Percentiles rank a stretch among this genome's conserved stretches.
Conservation (phyloP, 2,888 invertebrate genomes). For the Macaria liturata region DNA sequence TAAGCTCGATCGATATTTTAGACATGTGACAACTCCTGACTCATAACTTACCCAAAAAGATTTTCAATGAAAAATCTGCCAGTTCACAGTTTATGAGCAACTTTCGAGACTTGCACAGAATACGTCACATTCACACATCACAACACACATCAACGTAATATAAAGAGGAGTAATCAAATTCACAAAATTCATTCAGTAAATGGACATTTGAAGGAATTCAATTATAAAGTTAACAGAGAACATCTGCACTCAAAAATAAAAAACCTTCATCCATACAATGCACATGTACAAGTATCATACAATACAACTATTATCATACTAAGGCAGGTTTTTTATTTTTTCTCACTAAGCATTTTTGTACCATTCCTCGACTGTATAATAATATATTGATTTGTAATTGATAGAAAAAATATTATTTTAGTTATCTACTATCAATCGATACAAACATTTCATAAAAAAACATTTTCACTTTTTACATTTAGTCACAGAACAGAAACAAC, state of each 20-base stretch:
- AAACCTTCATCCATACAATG: constrained; percentile 16
- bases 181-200: constrained; percentile 59
- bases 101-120: too few species aligned
- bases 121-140: constrained; percentile 32
- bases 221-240: constrained; percentile 20
- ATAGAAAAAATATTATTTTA: constrained; percentile 64
- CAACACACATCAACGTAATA: constrained; percentile 61
- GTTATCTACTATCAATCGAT: constrained; percentile 35
- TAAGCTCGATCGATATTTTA: too few species aligned
- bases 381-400: constrained; percentile 48
- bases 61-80: too few species aligned
- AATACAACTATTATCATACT: constrained; percentile 19
- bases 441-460: constrained; percentile 50
- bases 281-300: constrained; percentile 11
- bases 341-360: constrained; percentile 34
- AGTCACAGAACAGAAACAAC: constrained; percentile 60
- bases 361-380: constrained; percentile 71
- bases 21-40: too few species aligned
- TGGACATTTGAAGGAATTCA: constrained; percentile 64
- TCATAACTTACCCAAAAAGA: too few species aligned
- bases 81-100: too few species aligned
- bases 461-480: constrained; percentile 47
- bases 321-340: constrained; percentile 26
- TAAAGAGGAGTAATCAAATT: constrained; percentile 76
- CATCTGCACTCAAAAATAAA: constrained; percentile 16